Base-by-base conservation (phyloP, 2,888 invertebrate genomes). In the Ormyrus nitidulus region DNA sequence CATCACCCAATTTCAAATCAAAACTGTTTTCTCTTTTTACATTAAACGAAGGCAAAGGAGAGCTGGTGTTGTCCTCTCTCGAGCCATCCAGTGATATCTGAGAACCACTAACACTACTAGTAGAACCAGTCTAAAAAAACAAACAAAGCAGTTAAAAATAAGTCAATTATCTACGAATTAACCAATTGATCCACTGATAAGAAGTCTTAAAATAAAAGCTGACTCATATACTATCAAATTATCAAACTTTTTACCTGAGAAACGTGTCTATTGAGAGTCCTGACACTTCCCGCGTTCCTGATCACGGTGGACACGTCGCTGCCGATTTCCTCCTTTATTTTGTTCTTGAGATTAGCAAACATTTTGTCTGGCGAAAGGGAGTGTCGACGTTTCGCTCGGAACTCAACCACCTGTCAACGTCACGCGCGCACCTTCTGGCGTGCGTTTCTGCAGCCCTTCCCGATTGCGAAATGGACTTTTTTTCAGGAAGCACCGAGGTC, bases 271-370 rank as follows among this genome's bases (percentile, higher is more conserved):
- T 87, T 90, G 34, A 89, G 88, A 66, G 85, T 84, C 5, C 89
- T 87, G 53, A 88, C 87, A 51, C 84, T 89, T 62, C 88, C 89
- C 78, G 88, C 88, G 79, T 88, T 90, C 83, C 87, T 86, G 54
- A 90, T 86, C 66, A 90, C 88, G 19, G 89, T 92, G 84, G 93
- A 92, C 66, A 96, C 92, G 90, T 96, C 96, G 89, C 94, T 95
- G 70, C 96, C 96, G 83, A 96, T 96, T 92, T 97, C 97, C 90
- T 96, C 96, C 86, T 95, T 95, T 86, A 97, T 96, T 92, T 96
- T 96, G 91, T 96, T 96, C 91, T 97, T 97, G 84, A 97, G 91
- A 87, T 95, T 95, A 72, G 96, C 95, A 91, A 97, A 97, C 97
- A 97, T 97, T 48, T 7, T n/a, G 51, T 46, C 64, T 11, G 46